Percentiles rank a stretch among this genome's conserved stretches.
phyloP scores from a whole-genome alignment of 2,888 invertebrate genomes.

The Gisinianus flammeolus region DNA sequence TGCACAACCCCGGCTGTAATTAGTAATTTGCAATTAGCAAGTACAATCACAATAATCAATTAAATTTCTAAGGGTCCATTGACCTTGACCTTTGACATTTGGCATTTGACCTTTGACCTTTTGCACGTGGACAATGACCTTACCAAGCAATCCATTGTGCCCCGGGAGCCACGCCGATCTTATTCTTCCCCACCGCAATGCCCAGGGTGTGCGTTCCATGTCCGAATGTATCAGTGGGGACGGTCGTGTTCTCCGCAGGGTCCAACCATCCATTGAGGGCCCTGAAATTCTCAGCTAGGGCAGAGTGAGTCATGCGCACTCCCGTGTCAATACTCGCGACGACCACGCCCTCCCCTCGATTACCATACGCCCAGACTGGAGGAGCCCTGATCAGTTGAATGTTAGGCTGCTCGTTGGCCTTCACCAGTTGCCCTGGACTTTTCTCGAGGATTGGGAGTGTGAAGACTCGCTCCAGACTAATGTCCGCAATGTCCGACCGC shows the following conservation, averaged over 20 bases:
- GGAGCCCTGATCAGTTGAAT: conserved; percentile 38
- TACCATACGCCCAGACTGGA: conserved; percentile 25
- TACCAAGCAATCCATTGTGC: conserved; percentile 46
- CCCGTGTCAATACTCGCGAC: conserved; percentile 42
- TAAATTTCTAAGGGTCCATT: too few relatives aligned
- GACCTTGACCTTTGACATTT: too few relatives aligned
- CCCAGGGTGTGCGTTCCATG: conserved; percentile 43
- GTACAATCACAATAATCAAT: too few relatives aligned
- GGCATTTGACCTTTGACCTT: too few relatives aligned
- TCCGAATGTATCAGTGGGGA: conserved; percentile 10
- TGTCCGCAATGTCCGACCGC: neutral
- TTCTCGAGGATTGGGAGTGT: neutral
- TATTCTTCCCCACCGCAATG: conserved; percentile 32
- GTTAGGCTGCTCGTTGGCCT: conserved; percentile 20
- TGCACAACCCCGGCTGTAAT: neutral
- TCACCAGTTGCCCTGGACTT: neutral
- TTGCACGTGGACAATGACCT: too few relatives aligned
- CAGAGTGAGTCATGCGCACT: conserved; percentile 37
- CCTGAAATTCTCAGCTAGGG: conserved; percentile 12
- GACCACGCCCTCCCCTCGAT: conserved; percentile 24
- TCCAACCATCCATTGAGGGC: conserved; percentile 39
- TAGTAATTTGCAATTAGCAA: too few relatives aligned
- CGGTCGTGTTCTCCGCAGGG: neutral
- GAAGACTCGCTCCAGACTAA: neutral
- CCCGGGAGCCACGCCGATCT: conserved; percentile 45